A percentile compares a stretch with the other conserved stretches of the same genome.
Evolutionary conservation across 2,113 vertebrate genomes (phyloP).

Genomic region (Pseudorhombus dupliciocellatus): DNA sequence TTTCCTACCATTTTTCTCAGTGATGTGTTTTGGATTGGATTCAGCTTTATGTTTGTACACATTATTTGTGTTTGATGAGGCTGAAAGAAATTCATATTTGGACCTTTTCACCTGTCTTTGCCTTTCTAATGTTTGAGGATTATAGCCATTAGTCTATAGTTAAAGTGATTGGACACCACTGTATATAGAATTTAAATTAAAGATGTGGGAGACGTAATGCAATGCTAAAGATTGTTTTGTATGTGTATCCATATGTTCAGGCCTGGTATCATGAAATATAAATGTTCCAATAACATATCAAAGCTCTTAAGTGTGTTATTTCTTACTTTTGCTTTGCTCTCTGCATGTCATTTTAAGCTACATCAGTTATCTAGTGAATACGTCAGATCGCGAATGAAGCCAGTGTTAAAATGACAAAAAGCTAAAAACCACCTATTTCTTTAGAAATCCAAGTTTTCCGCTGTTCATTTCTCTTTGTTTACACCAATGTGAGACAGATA

Average conservation of each 20-base stretch:
- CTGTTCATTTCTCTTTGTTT: no score
- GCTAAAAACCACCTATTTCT: no score
- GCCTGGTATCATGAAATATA: background rate
- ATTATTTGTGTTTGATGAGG: slow-evolving; percentile 17
- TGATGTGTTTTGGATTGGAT: slow-evolving; percentile 25
- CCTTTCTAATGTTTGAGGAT: slow-evolving; percentile 40
- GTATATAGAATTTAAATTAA: slow-evolving; percentile 30
- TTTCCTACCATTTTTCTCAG: slow-evolving; percentile 43
- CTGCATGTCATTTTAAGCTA: background rate
- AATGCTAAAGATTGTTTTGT: slow-evolving; percentile 1
- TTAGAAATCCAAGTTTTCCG: no score
- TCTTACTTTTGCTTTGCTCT: background rate
- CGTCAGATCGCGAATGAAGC: no score
- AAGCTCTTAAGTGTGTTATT: background rate
- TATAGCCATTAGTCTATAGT: slow-evolving; percentile 40
- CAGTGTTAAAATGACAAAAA: no score
- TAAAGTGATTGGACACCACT: slow-evolving; percentile 28
- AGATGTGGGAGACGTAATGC: slow-evolving; percentile 8
- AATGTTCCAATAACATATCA: background rate
- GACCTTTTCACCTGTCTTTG: slow-evolving; percentile 17
- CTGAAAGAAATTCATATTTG: slow-evolving; percentile 21
- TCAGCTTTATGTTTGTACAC: slow-evolving; percentile 39
- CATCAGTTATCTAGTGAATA: no score
- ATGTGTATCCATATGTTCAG: background rate
- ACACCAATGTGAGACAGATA: background rate